phyloP scores from a whole-genome alignment of 2,113 vertebrate species.

The Myxocyprinus asiaticus region DNA sequence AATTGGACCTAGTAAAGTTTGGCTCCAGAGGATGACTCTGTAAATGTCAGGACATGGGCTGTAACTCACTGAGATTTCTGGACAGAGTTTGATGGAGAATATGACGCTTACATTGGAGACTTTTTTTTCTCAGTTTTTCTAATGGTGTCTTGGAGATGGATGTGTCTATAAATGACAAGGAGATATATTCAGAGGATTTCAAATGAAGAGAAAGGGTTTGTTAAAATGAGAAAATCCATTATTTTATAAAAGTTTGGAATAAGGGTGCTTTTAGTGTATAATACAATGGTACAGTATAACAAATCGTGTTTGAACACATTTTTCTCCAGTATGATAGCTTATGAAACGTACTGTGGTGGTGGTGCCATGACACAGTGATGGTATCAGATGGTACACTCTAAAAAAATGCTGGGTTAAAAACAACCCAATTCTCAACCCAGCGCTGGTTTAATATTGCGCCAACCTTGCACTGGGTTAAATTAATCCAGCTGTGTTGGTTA shows the following conservation, averaged over 20 bases:
- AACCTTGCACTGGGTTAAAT: too few relatives aligned
- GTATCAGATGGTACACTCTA: too few relatives aligned
- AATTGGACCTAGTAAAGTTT: constrained; percentile 62
- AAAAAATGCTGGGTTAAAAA: too few relatives aligned
- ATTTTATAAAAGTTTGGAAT: neutral
- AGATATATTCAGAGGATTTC: constrained; percentile 9
- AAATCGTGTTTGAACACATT: too few relatives aligned
- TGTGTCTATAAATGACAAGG: constrained; percentile 30
- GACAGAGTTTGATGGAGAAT: constrained; percentile 46
- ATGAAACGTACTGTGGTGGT: too few relatives aligned
- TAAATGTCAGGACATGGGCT: constrained; percentile 51
- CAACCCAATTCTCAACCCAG: too few relatives aligned
- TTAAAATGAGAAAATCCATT: constrained; percentile 3
- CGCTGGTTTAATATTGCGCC: too few relatives aligned
- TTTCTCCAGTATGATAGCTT: too few relatives aligned
- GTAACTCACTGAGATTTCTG: constrained; percentile 59
- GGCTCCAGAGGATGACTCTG: constrained; percentile 47
- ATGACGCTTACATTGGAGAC: constrained; percentile 48
- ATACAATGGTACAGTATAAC: neutral
- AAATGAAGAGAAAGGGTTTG: constrained; percentile 8
- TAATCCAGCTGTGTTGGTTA: too few relatives aligned
- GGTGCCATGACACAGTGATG: too few relatives aligned
- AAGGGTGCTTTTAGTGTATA: neutral
- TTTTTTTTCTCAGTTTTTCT: constrained; percentile 3
- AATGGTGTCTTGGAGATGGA: constrained; percentile 14